Conservation (phyloP, 2,888 invertebrate species). For the Phalera bucephala region DNA sequence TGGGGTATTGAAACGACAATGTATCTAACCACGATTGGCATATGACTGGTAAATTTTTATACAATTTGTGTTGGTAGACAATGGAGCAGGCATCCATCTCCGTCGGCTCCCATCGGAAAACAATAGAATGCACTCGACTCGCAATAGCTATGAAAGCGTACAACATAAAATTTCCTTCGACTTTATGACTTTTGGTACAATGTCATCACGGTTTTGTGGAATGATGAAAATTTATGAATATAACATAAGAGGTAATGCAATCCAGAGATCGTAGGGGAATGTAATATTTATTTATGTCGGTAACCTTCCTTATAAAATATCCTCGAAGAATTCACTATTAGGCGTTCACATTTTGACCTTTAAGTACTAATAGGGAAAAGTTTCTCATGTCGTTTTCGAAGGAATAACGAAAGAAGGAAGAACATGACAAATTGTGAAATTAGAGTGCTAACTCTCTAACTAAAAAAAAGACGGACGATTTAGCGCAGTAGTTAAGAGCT, state of each 20-base stretch:
- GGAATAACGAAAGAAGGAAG: too few relatives aligned
- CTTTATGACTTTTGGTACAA: slow-evolving; percentile 43
- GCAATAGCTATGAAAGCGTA: slow-evolving; percentile 43
- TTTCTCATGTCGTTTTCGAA: too few relatives aligned
- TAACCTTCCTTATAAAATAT: too few relatives aligned
- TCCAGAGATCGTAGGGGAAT: background rate
- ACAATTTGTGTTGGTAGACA: slow-evolving; percentile 30
- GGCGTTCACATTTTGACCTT: too few relatives aligned
- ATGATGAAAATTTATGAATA: slow-evolving; percentile 8
- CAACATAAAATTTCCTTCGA: slow-evolving; percentile 47
- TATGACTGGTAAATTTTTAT: slow-evolving; percentile 17
- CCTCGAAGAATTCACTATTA: too few relatives aligned
- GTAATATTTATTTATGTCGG: too few relatives aligned
- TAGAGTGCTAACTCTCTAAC: too few relatives aligned
- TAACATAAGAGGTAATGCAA: background rate
- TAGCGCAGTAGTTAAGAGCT: too few relatives aligned
- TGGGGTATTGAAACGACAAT: too few relatives aligned
- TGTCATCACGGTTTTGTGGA: slow-evolving; percentile 20
- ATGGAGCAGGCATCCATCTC: slow-evolving; percentile 54
- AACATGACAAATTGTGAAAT: too few relatives aligned
- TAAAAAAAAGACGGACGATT: too few relatives aligned
- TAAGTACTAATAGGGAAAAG: too few relatives aligned
- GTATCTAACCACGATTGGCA: slow-evolving; percentile 10
- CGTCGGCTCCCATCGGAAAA: slow-evolving; percentile 58
- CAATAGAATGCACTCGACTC: slow-evolving; percentile 62